A percentile compares a stretch with the other conserved stretches of the same genome.
These are phyloP conservation scores for Dryobota labecula DNA, from an alignment of 2,888 invertebrate species.

Conservation along the genomic window DNA sequence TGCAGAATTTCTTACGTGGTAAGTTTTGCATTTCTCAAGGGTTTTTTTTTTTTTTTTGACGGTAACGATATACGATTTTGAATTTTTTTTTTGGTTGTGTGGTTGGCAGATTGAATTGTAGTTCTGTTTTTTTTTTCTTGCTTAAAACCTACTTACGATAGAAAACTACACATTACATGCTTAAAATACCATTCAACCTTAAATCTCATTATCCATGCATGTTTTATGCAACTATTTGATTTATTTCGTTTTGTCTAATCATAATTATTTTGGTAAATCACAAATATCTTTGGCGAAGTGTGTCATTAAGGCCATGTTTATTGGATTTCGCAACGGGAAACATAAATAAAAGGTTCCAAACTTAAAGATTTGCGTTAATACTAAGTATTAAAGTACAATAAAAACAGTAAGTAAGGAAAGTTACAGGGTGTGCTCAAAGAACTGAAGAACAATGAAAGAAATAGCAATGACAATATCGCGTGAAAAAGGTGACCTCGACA, in stretches of 20 bases:
- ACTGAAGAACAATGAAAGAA: constrained; percentile 31
- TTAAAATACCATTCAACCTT: background rate
- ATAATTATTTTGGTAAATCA: constrained; percentile 17
- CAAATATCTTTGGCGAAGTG: constrained; percentile 29
- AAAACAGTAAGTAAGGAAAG: constrained; percentile 22
- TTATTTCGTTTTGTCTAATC: constrained; percentile 31
- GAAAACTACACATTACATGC: too few species aligned
- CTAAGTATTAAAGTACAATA: constrained; percentile 25
- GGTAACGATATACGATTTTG: too few species aligned
- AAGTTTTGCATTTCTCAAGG: too few species aligned
- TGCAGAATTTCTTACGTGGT: too few species aligned
- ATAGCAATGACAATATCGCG: background rate
- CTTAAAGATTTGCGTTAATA: constrained; percentile 29
- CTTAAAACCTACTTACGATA: too few species aligned
- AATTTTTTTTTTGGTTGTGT: too few species aligned
- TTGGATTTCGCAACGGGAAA: constrained; percentile 50
- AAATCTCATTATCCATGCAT: constrained; percentile 20
- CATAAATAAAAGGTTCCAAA: constrained; percentile 37
- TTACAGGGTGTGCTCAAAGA: constrained; percentile 8
- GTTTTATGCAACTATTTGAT: constrained; percentile 23
- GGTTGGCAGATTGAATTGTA: too few species aligned
- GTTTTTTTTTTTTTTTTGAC: too few species aligned
- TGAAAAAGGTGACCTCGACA: constrained; percentile 1
- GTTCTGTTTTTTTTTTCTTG: too few species aligned
- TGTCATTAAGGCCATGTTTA: constrained; percentile 38